Conservation (phyloP, 2,888 invertebrate species). For the Sesia bembeciformis region DNA sequence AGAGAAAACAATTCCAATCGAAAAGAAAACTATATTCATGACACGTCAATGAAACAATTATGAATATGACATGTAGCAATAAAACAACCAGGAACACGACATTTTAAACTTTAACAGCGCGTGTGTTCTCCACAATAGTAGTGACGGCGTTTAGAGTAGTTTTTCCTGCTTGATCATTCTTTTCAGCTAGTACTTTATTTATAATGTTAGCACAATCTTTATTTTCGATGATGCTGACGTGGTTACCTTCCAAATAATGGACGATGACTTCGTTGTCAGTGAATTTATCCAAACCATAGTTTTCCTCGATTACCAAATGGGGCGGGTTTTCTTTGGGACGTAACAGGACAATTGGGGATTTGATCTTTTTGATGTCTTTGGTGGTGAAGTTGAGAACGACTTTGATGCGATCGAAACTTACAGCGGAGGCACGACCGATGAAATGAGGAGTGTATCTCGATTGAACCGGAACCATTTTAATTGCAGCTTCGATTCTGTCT, state of each 20-base stretch:
- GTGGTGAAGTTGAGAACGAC: slow-evolving; percentile 62
- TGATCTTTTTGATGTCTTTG: slow-evolving; percentile 59
- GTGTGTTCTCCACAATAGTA: slow-evolving; percentile 47
- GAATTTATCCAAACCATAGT: slow-evolving; percentile 77
- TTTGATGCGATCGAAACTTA: slow-evolving; percentile 69
- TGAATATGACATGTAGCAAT: too few species aligned
- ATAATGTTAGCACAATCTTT: slow-evolving; percentile 77
- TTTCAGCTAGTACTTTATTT: slow-evolving; percentile 51
- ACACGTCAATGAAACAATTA: too few species aligned
- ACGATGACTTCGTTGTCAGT: slow-evolving; percentile 74
- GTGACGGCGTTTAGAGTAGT: slow-evolving; percentile 39
- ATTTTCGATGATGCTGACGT: slow-evolving; percentile 80
- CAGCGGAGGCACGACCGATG: slow-evolving; percentile 25
- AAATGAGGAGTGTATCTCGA: slow-evolving; percentile 48
- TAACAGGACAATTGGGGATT: slow-evolving; percentile 75
- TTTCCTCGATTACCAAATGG: slow-evolving; percentile 71
- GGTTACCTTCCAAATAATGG: slow-evolving; percentile 81
- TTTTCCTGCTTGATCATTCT: slow-evolving; percentile 29
- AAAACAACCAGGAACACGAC: background rate
- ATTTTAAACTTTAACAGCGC: slow-evolving; percentile 21
- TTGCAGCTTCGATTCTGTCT: slow-evolving; percentile 68
- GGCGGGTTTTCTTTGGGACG: slow-evolving; percentile 76
- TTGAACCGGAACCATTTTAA: slow-evolving; percentile 45
- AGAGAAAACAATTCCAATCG: too few species aligned
- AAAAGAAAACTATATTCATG: too few species aligned